phyloP scores from a whole-genome alignment of 1,140 invertebrate species.

The Chionoecetes opilio region DNA sequence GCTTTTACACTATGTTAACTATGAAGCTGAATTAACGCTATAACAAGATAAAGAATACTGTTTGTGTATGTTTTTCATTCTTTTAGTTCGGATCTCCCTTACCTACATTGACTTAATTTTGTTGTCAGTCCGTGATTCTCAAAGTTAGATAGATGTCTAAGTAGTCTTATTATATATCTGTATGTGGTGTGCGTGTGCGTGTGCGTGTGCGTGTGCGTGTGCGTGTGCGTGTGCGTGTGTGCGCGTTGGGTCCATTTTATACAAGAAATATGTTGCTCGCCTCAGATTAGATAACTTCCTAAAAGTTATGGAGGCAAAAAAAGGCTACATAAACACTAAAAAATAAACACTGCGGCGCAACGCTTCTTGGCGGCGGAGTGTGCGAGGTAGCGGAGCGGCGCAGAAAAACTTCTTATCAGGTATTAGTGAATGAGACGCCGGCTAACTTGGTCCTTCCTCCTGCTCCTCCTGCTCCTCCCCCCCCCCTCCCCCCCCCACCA shows the following conservation, averaged over 20 bases:
- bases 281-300: background rate
- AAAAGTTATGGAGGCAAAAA: background rate
- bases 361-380: background rate
- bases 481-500: background rate
- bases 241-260: background rate
- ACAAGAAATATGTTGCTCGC: background rate
- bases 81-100: no score
- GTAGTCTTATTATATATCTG: no score
- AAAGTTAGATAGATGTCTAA: no score
- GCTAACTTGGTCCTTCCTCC: background rate
- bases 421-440: background rate
- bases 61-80: no score
- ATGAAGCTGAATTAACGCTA: no score
- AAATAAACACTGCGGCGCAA: background rate
- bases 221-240: no score
- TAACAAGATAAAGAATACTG: no score
- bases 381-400: background rate
- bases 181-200: background rate
- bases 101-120: no score
- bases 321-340: background rate
- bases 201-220: no score
- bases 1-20: no score
- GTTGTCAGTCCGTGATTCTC: no score
- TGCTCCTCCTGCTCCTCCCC: background rate
- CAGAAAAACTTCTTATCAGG: background rate